These are phyloP conservation scores for Lasioglossum pauxillum DNA, from an alignment of 2,888 invertebrate genomes.

Conservation along the genomic window DNA sequence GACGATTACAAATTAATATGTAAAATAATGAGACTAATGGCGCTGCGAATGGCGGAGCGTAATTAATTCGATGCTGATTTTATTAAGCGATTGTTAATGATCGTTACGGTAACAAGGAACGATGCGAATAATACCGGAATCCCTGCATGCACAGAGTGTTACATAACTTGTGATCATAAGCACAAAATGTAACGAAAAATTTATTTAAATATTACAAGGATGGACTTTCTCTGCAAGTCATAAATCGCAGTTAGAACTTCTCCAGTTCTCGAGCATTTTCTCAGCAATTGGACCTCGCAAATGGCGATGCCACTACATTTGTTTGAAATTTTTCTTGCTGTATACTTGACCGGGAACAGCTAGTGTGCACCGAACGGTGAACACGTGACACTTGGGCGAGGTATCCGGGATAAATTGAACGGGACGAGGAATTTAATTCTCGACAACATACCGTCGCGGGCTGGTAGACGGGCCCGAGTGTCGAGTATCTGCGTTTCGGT, in stretches of 20 bases:
- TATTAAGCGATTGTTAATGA: not conserved
- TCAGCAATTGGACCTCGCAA: not conserved
- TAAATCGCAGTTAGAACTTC: not conserved
- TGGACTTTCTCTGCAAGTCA: not conserved
- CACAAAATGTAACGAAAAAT: too few species aligned
- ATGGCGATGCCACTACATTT: not conserved
- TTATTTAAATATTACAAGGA: not conserved
- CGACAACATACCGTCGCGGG: not conserved
- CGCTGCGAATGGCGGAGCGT: not conserved
- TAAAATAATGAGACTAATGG: not conserved
- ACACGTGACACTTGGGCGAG: not conserved
- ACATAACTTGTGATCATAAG: not conserved
- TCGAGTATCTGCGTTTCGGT: not conserved
- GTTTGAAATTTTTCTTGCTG: not conserved
- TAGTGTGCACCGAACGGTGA: not conserved
- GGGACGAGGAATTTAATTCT: conserved; percentile 30
- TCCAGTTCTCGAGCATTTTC: not conserved
- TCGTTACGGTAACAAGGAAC: not conserved
- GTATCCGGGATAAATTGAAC: not conserved
- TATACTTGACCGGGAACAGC: not conserved
- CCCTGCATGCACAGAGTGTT: not conserved
- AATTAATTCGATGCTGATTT: not conserved
- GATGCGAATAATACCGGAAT: not conserved
- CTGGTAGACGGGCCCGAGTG: not conserved
- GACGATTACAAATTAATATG: not conserved